Base-by-base conservation (phyloP, 1,140 invertebrate species). In the Ptiloglossa arizonensis region DNA sequence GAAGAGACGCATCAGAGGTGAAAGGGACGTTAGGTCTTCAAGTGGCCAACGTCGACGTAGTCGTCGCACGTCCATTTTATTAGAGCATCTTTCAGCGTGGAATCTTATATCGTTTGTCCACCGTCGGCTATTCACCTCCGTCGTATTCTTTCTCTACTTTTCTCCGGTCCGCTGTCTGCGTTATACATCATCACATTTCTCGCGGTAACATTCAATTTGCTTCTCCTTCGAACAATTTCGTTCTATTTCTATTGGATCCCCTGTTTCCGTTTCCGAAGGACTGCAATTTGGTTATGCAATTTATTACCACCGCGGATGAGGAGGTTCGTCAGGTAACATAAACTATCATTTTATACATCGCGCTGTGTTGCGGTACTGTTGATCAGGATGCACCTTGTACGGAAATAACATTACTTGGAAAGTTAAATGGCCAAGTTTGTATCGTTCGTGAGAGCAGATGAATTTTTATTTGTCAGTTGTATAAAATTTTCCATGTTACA, bases 91-190 rank as follows among this genome's bases (percentile, higher is more conserved):
- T 88, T 91, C 88, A 85, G 62, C 84, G 63, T 27, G 74, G 87
- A 88, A 88, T 89, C 86, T 88, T 89, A 88, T 89, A 90, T 90
- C 87, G 86, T 86, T 89, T 88, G 85, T 89, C 86, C 85, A 83
- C 86, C 77, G 75, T 74, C 82, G 76, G 77, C 87, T 77, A 89
- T 90, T 89, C 86, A 90, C 86, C 87, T 32, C 71, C 57, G 56
- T 79, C 75, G 57, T 63, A 76, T 62, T 54, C 72, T 79, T 73
- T 48, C 62, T 57, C 24, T 19, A 50, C 24, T 62, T 35, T 32
- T 11, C 41, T 56, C 50, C 38, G 15, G 48, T 19, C 32, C 57
- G 29, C 73, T 50, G 44, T 73, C 60, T 62, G 54, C 32, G 27
- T 64, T 76, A 69, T 54, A 38, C 67, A 27, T 71, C 57, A 57